phyloP scores from a whole-genome alignment of 2,797 vertebrate species.

The Fistularia tabacaria region DNA sequence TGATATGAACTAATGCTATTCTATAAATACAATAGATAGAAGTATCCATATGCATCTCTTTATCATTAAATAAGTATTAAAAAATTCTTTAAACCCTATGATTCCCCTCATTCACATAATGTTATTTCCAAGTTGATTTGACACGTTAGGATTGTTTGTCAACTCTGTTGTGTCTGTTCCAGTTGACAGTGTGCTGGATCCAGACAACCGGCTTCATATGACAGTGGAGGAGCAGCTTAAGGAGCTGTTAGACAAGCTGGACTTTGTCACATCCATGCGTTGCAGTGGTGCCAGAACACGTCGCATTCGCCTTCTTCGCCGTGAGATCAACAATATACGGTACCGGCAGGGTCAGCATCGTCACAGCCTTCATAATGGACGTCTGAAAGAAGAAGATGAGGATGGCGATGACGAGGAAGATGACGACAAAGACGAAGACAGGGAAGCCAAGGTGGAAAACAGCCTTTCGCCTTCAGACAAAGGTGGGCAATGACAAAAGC shows the following conservation, averaged over 20 bases:
- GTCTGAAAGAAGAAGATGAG: slow-evolving; percentile 66
- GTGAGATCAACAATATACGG: slow-evolving; percentile 89
- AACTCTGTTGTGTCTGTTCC: slow-evolving; percentile 9
- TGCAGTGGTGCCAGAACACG: slow-evolving; percentile 89
- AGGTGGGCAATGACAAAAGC: slow-evolving; percentile 59
- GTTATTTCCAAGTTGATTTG: too few species aligned
- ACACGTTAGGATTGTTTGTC: too few species aligned
- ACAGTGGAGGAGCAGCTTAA: slow-evolving; percentile 89
- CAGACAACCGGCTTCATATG: slow-evolving; percentile 90
- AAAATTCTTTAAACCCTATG: too few species aligned
- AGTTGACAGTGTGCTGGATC: slow-evolving; percentile 92
- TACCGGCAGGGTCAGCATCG: slow-evolving; percentile 82
- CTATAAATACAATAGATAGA: too few species aligned
- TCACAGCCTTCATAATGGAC: slow-evolving; percentile 74
- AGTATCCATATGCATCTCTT: too few species aligned
- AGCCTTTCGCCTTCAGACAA: slow-evolving; percentile 66
- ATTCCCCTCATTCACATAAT: too few species aligned
- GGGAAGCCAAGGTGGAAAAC: slow-evolving; percentile 59
- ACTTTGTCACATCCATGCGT: slow-evolving; percentile 86
- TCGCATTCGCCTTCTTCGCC: slow-evolving; percentile 85
- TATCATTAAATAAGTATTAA: too few species aligned
- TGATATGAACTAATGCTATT: too few species aligned
- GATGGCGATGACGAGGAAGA: slow-evolving; percentile 34
- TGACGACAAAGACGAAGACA: slow-evolving; percentile 69
- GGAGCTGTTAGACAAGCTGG: slow-evolving; percentile 91